phyloP scores from a whole-genome alignment of 2,888 invertebrate genomes.

The Invenusta paracnida region DNA sequence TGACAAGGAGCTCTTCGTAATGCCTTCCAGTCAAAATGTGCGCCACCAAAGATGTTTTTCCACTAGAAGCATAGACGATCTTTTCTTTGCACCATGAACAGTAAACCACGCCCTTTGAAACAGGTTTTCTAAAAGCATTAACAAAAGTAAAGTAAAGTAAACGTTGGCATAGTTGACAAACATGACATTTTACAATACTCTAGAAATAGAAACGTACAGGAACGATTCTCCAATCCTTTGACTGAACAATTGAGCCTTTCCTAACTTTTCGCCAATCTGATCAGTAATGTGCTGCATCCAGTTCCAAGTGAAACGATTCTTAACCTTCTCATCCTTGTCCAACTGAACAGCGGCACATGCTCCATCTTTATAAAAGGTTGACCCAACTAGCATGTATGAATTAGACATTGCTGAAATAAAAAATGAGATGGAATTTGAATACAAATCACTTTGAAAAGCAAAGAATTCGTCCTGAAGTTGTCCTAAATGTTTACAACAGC shows the following conservation, averaged over 20 bases:
- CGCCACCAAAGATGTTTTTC: neutral
- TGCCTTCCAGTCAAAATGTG: conserved; percentile 6
- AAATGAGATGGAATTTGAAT: neutral
- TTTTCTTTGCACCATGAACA: neutral
- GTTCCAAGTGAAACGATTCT: neutral
- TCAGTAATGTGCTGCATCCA: neutral
- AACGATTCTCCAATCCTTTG: neutral
- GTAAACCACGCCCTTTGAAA: neutral
- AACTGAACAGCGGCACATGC: neutral
- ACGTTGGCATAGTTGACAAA: neutral
- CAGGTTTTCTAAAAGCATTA: neutral
- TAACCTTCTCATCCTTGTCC: neutral
- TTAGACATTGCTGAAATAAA: neutral
- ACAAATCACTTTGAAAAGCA: neutral
- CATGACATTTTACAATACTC: neutral
- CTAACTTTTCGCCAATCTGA: neutral
- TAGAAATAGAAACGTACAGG: too few relatives aligned
- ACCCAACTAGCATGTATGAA: neutral
- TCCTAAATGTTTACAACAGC: neutral
- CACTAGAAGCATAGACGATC: neutral
- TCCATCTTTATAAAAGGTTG: neutral
- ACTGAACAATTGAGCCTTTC: neutral
- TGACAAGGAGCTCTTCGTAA: neutral
- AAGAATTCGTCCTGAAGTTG: neutral
- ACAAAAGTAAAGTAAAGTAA: neutral